Percentiles rank a stretch among this genome's conserved stretches.
Evolutionary conservation across 2,888 invertebrate genomes (phyloP).

Genomic region (Pyralis farinalis): DNA sequence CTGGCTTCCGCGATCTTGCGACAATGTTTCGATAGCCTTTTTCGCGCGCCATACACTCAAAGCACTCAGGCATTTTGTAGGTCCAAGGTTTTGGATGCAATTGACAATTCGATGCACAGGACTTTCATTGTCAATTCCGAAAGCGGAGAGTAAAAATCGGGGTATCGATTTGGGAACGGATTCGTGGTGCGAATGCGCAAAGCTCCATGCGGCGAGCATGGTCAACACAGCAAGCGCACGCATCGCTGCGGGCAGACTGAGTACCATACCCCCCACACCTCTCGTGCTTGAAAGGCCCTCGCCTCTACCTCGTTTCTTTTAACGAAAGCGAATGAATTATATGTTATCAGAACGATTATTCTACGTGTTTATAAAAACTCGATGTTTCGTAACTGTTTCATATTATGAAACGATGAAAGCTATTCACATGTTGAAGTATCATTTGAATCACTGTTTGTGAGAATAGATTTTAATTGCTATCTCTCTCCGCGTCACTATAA

Average conservation of each 20-base stretch:
- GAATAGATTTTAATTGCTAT: no score
- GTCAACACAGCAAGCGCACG: slow-evolving; percentile 63
- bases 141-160: slow-evolving; percentile 24
- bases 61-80: slow-evolving; percentile 78
- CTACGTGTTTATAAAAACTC: slow-evolving; percentile 1
- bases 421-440: no score
- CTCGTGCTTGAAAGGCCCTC: slow-evolving; percentile 32
- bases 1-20: slow-evolving; percentile 20
- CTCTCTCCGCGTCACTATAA: no score
- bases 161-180: slow-evolving; percentile 13
- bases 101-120: slow-evolving; percentile 32
- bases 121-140: slow-evolving; percentile 28
- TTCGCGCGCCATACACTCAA: slow-evolving; percentile 76
- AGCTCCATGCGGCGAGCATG: slow-evolving; percentile 46
- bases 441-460: no score
- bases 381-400: slow-evolving; percentile 4
- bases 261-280: slow-evolving; percentile 32
- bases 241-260: slow-evolving; percentile 69
- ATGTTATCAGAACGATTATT: neutral
- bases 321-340: neutral
- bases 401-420: slow-evolving; percentile 13
- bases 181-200: slow-evolving; percentile 28
- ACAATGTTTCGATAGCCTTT: slow-evolving; percentile 36
- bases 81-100: slow-evolving; percentile 55
- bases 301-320: neutral